Evolutionary conservation across 2,113 vertebrate genomes (phyloP).

Genomic region (Salminus brasiliensis): DNA sequence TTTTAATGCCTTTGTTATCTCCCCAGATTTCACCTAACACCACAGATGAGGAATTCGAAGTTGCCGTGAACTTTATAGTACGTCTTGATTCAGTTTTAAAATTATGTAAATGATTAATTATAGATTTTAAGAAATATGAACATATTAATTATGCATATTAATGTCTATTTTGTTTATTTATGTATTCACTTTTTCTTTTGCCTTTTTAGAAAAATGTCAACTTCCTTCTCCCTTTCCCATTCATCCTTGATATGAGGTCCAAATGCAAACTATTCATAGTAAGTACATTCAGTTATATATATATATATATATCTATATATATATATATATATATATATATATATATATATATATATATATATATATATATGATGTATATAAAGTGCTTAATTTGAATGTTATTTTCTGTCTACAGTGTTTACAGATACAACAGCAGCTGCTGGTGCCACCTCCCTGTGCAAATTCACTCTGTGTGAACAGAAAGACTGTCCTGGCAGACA

Average conservation of each 20-base stretch:
- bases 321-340: no score
- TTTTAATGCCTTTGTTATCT: background rate
- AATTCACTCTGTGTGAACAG: conserved; percentile 34
- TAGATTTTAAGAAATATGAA: no score
- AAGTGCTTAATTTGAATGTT: no score
- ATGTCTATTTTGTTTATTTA: background rate
- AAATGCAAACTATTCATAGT: background rate
- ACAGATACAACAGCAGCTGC: fast-evolving
- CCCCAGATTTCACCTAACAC: background rate
- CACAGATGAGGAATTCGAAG: background rate
- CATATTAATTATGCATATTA: no score
- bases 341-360: no score
- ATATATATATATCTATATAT: no score
- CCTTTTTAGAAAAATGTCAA: background rate
- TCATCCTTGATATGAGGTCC: background rate
- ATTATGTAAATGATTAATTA: no score
- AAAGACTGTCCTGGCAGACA: conserved; percentile 28
- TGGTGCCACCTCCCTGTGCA: fast-evolving
- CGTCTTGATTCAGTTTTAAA: background rate
- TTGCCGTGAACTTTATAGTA: background rate
- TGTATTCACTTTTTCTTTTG: background rate
- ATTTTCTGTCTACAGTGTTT: background rate
- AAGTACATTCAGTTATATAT: background rate
- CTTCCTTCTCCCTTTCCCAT: background rate
- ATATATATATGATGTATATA: no score